phyloP scores from a whole-genome alignment of 2,797 vertebrate species.

The Limnodromus scolopaceus region DNA sequence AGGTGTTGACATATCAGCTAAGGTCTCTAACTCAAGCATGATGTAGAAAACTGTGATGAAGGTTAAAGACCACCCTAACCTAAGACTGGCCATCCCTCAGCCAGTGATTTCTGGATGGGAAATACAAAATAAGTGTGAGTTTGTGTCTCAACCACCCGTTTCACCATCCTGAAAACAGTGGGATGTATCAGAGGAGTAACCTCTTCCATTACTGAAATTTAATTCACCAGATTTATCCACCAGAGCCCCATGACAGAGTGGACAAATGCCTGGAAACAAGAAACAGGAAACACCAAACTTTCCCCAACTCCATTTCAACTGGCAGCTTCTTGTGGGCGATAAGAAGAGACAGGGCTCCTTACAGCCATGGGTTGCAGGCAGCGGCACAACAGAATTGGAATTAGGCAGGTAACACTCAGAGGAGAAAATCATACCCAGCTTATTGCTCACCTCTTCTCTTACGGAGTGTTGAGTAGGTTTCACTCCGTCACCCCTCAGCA shows the following conservation, averaged over 20 bases:
- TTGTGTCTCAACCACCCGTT: neutral
- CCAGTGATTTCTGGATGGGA: neutral
- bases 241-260: rapidly evolving
- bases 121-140: neutral
- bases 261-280: neutral
- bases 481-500: neutral
- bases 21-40: neutral
- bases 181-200: neutral
- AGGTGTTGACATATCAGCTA: neutral
- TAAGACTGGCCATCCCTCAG: neutral
- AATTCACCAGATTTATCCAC: neutral
- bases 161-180: neutral
- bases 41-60: neutral
- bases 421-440: neutral
- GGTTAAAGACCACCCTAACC: neutral
- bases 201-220: neutral
- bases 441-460: neutral
- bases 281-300: neutral
- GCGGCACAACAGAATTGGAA: neutral
- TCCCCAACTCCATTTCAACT: neutral
- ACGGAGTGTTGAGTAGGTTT: neutral
- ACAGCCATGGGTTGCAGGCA: neutral
- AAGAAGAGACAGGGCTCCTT: neutral
- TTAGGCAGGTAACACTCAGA: neutral
- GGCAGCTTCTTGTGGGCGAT: neutral